A percentile compares a stretch with the other conserved stretches of the same genome.
Conservation (phyloP, 1,140 invertebrate genomes). For the Tetranychus cinnabarinus region DNA sequence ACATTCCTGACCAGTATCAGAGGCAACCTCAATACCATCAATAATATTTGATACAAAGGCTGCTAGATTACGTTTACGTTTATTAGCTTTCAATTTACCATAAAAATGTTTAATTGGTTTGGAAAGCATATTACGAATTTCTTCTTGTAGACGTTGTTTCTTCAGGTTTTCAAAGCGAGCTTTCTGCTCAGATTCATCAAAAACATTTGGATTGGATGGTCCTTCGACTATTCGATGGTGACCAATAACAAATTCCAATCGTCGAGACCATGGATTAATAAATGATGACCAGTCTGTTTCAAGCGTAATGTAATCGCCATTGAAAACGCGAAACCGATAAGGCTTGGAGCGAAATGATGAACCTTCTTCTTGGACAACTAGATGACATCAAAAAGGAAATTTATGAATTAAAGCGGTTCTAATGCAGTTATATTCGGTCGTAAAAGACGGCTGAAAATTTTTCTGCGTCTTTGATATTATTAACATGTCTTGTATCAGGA, state of each 20-base stretch:
- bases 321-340: slow-evolving; percentile 51
- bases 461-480: too few species aligned
- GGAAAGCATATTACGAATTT: slow-evolving; percentile 38
- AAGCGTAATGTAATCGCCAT: slow-evolving; percentile 51
- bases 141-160: slow-evolving; percentile 34
- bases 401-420: background rate
- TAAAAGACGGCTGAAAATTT: too few species aligned
- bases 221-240: slow-evolving; percentile 58
- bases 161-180: slow-evolving; percentile 31
- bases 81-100: background rate
- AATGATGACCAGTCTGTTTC: slow-evolving; percentile 84
- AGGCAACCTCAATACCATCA: slow-evolving; percentile 4
- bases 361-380: slow-evolving; percentile 33
- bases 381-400: slow-evolving; percentile 5
- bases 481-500: too few species aligned
- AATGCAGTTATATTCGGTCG: too few species aligned
- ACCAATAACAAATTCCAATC: slow-evolving; percentile 70
- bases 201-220: slow-evolving; percentile 43
- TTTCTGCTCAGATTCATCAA: slow-evolving; percentile 26
- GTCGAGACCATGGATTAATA: slow-evolving; percentile 73
- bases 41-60: slow-evolving; percentile 9
- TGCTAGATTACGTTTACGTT: slow-evolving; percentile 8
- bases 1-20: background rate
- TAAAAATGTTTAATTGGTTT: slow-evolving; percentile 26
- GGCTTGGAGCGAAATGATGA: slow-evolving; percentile 47